phyloP scores from a whole-genome alignment of 2,113 vertebrate genomes.

The Canis aureus region DNA sequence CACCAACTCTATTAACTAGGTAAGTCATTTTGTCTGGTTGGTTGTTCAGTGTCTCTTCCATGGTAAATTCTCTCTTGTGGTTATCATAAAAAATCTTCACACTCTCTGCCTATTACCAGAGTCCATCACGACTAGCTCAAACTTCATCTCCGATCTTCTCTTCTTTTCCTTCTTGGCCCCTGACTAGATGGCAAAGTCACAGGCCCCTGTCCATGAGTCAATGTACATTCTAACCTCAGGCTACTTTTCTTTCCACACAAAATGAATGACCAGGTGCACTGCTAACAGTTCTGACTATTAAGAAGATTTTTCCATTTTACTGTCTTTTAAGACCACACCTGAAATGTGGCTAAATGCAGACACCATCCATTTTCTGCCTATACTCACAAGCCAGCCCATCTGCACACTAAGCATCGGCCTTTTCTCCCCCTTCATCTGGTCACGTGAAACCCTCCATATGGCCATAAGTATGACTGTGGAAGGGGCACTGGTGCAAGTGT shows the following conservation, averaged over 20 bases:
- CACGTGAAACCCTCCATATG: not conserved
- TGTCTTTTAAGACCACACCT: not conserved
- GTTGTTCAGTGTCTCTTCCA: not conserved
- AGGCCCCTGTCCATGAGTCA: not conserved
- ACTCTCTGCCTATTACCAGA: not conserved
- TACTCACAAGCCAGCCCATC: not conserved
- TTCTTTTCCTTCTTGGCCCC: not conserved
- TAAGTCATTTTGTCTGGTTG: not conserved
- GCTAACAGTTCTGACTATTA: not conserved
- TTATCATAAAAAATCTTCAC: not conserved
- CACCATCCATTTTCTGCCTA: not conserved
- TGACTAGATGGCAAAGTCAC: not conserved
- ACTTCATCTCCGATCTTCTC: not conserved
- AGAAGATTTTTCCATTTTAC: not conserved
- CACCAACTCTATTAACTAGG: not conserved
- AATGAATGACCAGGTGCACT: not conserved
- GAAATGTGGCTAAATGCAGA: not conserved
- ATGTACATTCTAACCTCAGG: not conserved
- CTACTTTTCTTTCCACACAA: not conserved
- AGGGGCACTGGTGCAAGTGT: not conserved
- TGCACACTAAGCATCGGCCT: not conserved
- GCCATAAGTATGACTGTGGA: not conserved
- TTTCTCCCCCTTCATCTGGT: not conserved
- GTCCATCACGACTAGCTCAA: not conserved
- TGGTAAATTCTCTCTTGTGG: not conserved